Evolutionary conservation across 2,113 vertebrate genomes (phyloP), one percentile per base, ranked within the genome.

Genomic region (Argyrosomus japonicus): DNA sequence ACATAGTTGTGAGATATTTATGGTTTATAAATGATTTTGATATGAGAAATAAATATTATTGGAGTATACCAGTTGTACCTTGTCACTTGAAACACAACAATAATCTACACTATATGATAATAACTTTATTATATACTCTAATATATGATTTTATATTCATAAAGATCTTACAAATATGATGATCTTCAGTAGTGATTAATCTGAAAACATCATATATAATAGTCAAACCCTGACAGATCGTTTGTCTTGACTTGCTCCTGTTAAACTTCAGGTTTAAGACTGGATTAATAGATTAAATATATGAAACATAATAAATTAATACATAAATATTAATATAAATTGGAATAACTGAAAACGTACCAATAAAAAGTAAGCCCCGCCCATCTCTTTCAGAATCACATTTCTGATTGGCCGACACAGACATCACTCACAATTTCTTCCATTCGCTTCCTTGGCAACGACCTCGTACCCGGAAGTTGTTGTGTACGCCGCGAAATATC

Each of bases 41-140:
- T 70, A 63, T 74, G 79, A 86, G 2, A 72, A 92, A 84, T 93
- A 88, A 93, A 92, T 40, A 29, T 19, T 58, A 14, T 54, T 83
- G 2, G 61, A 56, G 8, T 27, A 45, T 51, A 29, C 64, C 9
- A 4, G 25, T 45, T 48, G n/a, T 29, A 29, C 11, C 32, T 51
- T 58, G 18, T 61, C 9, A 15, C 1, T 47, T 71, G 5, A 32
- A 18, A 62, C 62, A n/a, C 5, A 36, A 23, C 0, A 13, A 7
- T 23, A 17, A 25, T 50, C 2, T 48, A 40, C 9, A 40, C 36
- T 40, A 40, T 40, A 9, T 40, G 9, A 40, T 40, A 40, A 9
- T 40, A 40, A 40, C 36, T 40, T 40, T 40, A 40, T 40, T 40
- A 40, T 40, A 40, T 40, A 8, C 7, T 40, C 36, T 40, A 40